Evolutionary conservation across 2,797 vertebrate species (phyloP).

Genomic region (Cacajao melanocephalus): DNA sequence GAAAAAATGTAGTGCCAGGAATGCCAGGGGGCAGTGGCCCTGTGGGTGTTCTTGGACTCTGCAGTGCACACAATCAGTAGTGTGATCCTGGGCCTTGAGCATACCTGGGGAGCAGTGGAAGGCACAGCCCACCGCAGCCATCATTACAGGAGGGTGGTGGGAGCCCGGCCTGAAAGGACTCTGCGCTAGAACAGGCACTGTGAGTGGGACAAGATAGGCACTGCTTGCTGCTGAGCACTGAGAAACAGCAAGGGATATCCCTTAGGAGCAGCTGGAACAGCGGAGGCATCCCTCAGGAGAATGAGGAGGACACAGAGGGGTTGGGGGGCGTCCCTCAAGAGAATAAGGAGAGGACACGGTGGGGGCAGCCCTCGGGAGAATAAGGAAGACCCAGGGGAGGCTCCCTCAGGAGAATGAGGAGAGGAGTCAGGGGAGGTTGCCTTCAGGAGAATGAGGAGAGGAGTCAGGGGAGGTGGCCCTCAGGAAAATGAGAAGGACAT

Average conservation of each 20-base stretch:
- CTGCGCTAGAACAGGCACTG: not conserved
- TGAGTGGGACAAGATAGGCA: not conserved
- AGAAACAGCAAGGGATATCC: not conserved
- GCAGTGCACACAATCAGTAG: rapidly evolving
- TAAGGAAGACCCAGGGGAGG: too few relatives aligned
- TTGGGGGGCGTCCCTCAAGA: too few relatives aligned
- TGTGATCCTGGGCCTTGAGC: rapidly evolving
- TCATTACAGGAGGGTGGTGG: not conserved
- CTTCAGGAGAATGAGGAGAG: too few relatives aligned
- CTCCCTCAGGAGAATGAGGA: rapidly evolving
- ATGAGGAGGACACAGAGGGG: too few relatives aligned
- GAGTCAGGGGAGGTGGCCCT: rapidly evolving
- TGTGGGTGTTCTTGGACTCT: not conserved
- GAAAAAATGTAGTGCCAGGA: rapidly evolving
- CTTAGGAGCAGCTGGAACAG: not conserved
- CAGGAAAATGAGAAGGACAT: too few relatives aligned
- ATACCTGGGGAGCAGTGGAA: rapidly evolving
- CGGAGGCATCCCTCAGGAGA: not conserved
- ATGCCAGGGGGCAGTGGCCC: not conserved
- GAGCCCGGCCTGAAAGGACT: not conserved
- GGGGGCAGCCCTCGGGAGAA: rapidly evolving
- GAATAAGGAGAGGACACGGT: rapidly evolving
- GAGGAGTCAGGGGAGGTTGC: too few relatives aligned
- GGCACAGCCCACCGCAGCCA: not conserved
- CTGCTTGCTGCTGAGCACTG: not conserved